Evolutionary conservation across 2,888 invertebrate species (phyloP).

Genomic region (Drosophila antonietae): DNA sequence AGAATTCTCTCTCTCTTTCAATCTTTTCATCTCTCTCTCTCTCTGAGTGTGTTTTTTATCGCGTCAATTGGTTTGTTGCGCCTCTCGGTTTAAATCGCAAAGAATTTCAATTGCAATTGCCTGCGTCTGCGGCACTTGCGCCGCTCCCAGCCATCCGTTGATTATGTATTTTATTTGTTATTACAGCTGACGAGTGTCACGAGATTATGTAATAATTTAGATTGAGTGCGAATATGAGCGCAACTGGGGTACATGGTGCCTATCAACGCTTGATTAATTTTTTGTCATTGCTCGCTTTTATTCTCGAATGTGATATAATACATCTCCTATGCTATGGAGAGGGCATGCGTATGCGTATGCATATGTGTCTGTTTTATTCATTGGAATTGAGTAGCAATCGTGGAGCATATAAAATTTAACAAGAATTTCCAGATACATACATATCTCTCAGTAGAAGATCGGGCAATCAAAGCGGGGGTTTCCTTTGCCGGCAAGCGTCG

Average conservation of each 20-base stretch:
- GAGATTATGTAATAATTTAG: slow-evolving; percentile 55
- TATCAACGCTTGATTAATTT: neutral
- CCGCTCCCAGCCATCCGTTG: slow-evolving; percentile 12
- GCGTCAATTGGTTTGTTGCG: slow-evolving; percentile 52
- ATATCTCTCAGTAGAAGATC: slow-evolving; percentile 13
- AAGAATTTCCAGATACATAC: slow-evolving; percentile 10
- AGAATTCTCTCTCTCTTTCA: slow-evolving; percentile 15
- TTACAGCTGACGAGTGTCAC: slow-evolving; percentile 24
- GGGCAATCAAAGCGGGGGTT: slow-evolving; percentile 52
- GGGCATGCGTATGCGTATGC: neutral
- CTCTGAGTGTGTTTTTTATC: slow-evolving; percentile 41
- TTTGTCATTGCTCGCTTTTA: neutral
- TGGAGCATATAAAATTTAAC: slow-evolving; percentile 18
- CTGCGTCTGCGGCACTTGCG: slow-evolving; percentile 50
- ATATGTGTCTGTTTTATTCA: neutral
- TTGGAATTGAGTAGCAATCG: neutral
- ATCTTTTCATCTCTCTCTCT: too few relatives aligned
- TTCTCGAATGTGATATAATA: neutral
- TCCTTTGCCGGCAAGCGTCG: slow-evolving; percentile 24
- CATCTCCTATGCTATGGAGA: neutral
- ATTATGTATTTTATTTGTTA: slow-evolving; percentile 27
- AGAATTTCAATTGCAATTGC: slow-evolving; percentile 61
- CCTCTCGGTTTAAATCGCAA: slow-evolving; percentile 45
- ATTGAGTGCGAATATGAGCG: neutral
- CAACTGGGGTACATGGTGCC: neutral